These are phyloP conservation scores for Dasypogon diadema DNA, from an alignment of 2,888 invertebrate species.

Conservation along the genomic window DNA sequence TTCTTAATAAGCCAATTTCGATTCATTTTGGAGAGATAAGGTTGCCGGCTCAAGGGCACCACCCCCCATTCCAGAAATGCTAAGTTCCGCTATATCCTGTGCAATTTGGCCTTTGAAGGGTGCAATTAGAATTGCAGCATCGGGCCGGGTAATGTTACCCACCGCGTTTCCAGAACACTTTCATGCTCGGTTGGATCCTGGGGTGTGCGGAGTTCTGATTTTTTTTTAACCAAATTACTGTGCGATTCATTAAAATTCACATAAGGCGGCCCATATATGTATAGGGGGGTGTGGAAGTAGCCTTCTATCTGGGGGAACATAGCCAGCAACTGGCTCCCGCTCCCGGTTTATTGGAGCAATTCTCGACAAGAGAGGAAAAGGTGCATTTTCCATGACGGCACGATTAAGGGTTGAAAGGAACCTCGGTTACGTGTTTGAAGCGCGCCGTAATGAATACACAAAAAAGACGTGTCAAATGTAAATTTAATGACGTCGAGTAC, in stretches of 20 bases:
- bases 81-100: conserved; percentile 1
- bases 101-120: conserved; percentile 21
- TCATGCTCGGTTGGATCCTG: neutral
- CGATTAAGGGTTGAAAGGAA: conserved; percentile 33
- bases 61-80: conserved; percentile 30
- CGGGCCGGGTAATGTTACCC: neutral
- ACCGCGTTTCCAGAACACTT: neutral
- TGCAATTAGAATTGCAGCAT: conserved; percentile 18
- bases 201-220: neutral
- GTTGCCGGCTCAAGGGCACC: conserved; percentile 10
- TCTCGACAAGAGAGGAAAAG: neutral
- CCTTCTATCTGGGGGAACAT: neutral
- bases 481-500: conserved; percentile 28
- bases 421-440: conserved; percentile 7
- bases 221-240: conserved; percentile 28
- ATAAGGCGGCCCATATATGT: neutral
- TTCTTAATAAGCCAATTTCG: conserved; percentile 49
- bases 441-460: conserved; percentile 18
- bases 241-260: conserved; percentile 42
- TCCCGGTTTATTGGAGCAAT: conserved; percentile 3
- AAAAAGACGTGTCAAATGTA: conserved; percentile 44
- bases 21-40: conserved; percentile 42
- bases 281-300: neutral
- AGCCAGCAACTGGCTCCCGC: neutral
- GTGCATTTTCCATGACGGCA: neutral